A percentile compares a stretch with the other conserved stretches of the same genome.
These are phyloP conservation scores for Parthenolecanium corni DNA, from an alignment of 2,888 invertebrate species.

Conservation along the genomic window DNA sequence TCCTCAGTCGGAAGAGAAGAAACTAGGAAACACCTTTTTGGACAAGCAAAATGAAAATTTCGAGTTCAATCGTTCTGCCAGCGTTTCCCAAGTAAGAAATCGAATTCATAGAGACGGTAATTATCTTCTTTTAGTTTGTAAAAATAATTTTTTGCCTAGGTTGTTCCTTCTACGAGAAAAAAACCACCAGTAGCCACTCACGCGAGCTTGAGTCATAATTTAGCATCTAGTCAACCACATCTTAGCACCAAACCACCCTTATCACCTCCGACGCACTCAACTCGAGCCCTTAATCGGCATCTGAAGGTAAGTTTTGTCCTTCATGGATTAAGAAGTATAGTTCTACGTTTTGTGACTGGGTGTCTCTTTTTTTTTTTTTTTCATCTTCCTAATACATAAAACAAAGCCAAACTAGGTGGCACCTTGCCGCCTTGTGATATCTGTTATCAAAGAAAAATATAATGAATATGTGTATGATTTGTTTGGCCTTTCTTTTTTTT, in stretches of 20 bases:
- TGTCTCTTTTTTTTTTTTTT: too few relatives aligned
- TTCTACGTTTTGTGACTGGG: too few relatives aligned
- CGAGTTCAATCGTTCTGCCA: constrained; percentile 20
- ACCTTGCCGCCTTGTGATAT: too few relatives aligned
- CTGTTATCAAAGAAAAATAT: too few relatives aligned
- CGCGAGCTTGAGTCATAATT: not conserved
- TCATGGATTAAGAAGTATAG: too few relatives aligned
- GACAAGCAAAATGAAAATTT: constrained; percentile 23
- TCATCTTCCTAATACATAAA: too few relatives aligned
- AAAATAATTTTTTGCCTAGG: not conserved
- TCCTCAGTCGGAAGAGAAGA: not conserved
- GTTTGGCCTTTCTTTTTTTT: too few relatives aligned
- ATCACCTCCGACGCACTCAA: constrained; percentile 43
- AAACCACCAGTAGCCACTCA: constrained; percentile 1
- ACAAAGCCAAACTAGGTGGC: too few relatives aligned
- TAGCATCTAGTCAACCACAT: constrained; percentile 30
- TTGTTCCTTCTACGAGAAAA: not conserved
- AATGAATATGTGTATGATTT: too few relatives aligned
- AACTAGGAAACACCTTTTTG: constrained; percentile 1
- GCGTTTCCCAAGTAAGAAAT: constrained; percentile 9
- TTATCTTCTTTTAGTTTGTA: too few relatives aligned
- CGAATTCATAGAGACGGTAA: too few relatives aligned
- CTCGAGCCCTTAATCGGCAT: not conserved
- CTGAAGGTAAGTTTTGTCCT: constrained; percentile 5
- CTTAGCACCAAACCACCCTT: constrained; percentile 49